A percentile compares a stretch with the other conserved stretches of the same genome.
These are phyloP conservation scores for Aphidius colemani DNA, from an alignment of 2,888 invertebrate genomes.

Conservation along the genomic window DNA sequence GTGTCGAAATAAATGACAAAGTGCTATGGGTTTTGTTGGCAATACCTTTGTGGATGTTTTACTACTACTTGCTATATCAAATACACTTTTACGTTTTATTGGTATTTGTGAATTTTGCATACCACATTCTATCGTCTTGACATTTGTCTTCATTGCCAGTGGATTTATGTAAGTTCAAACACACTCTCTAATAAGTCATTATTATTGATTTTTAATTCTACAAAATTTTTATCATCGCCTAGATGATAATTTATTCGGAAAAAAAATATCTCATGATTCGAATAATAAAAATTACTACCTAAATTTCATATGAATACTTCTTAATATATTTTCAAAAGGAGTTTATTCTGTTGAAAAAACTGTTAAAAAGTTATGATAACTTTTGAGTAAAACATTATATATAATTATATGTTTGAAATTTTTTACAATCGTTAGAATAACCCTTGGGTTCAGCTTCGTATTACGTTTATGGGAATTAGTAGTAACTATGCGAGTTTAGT, in stretches of 20 bases:
- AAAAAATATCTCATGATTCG: background rate
- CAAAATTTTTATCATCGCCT: too few relatives aligned
- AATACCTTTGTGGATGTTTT: constrained; percentile 42
- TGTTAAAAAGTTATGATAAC: too few relatives aligned
- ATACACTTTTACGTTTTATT: constrained; percentile 42
- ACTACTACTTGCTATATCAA: constrained; percentile 43
- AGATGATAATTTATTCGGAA: too few relatives aligned
- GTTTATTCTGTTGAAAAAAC: background rate
- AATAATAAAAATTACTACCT: background rate
- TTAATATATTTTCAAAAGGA: background rate
- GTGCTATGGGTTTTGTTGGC: constrained; percentile 50
- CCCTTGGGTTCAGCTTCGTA: constrained; percentile 1
- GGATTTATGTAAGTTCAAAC: constrained; percentile 44
- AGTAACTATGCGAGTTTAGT: constrained; percentile 30
- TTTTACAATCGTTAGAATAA: constrained; percentile 2
- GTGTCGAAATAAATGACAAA: constrained; percentile 13
- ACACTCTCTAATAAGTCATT: too few relatives aligned
- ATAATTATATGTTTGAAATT: too few relatives aligned
- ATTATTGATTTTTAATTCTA: too few relatives aligned
- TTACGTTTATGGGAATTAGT: constrained; percentile 1
- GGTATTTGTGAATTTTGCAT: constrained; percentile 48
- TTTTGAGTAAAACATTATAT: background rate
- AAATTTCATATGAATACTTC: background rate
- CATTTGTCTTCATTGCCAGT: constrained; percentile 44
- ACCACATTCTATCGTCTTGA: constrained; percentile 49